These are phyloP conservation scores for Colletes collaris DNA, from an alignment of 2,888 invertebrate genomes.

Conservation along the genomic window DNA sequence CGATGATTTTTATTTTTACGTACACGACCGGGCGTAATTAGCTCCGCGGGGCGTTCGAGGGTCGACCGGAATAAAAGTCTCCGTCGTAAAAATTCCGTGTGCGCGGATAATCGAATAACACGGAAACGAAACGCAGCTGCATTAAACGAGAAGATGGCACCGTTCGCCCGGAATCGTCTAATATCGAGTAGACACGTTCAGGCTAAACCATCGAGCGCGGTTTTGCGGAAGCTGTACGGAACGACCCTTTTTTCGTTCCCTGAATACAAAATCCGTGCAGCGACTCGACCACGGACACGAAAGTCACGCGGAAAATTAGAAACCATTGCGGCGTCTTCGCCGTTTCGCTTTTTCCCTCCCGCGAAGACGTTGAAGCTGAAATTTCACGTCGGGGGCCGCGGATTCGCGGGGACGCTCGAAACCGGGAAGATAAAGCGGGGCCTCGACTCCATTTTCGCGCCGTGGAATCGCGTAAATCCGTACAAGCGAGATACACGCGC, in stretches of 20 bases:
- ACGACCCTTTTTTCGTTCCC: constrained; percentile 11
- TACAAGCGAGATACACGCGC: constrained; percentile 19
- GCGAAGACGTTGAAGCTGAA: not conserved
- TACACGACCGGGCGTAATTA: not conserved
- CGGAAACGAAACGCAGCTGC: constrained; percentile 1
- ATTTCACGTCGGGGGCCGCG: not conserved
- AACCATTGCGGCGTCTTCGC: not conserved
- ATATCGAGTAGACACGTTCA: constrained; percentile 40
- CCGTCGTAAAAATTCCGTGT: constrained; percentile 10
- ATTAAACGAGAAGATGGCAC: constrained; percentile 4
- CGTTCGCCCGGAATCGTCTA: constrained; percentile 16
- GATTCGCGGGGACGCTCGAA: not conserved
- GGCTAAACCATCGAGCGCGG: constrained; percentile 10
- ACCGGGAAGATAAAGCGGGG: not conserved
- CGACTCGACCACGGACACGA: not conserved
- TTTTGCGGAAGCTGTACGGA: not conserved
- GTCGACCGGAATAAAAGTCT: not conserved
- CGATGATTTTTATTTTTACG: not conserved
- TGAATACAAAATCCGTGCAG: constrained; percentile 30
- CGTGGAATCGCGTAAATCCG: constrained; percentile 30
- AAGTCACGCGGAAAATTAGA: not conserved
- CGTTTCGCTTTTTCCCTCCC: not conserved
- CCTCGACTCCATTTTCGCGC: constrained; percentile 5
- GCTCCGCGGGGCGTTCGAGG: not conserved
- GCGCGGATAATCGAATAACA: constrained; percentile 18